phyloP scores from a whole-genome alignment of 2,888 invertebrate species.

The Clunio marinus region DNA sequence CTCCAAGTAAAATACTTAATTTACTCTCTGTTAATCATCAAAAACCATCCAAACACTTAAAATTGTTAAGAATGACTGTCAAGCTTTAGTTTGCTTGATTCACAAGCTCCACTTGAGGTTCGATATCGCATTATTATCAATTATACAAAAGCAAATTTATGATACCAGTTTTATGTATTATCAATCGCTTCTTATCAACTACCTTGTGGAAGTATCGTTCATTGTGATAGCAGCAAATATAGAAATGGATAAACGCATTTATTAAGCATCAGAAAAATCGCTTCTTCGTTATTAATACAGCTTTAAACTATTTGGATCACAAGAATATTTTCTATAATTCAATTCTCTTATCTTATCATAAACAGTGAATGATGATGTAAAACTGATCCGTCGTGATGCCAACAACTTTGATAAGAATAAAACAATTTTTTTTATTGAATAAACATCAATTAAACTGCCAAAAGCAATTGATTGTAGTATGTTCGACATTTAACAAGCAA shows the following conservation, averaged over 20 bases:
- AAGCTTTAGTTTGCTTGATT: background rate
- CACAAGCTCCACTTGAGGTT: conserved; percentile 15
- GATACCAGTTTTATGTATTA: background rate
- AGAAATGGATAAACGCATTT: too few relatives aligned
- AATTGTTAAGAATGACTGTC: conserved; percentile 9
- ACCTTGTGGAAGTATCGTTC: too few relatives aligned
- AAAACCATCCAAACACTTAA: conserved; percentile 21
- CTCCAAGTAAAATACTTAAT: background rate
- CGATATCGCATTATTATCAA: conserved; percentile 12
- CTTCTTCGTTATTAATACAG: too few relatives aligned
- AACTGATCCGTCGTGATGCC: background rate
- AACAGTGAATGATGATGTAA: conserved; percentile 1
- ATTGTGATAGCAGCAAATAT: too few relatives aligned
- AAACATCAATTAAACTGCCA: conserved; percentile 28
- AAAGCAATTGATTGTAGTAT: background rate
- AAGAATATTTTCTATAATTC: too few relatives aligned
- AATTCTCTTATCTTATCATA: background rate
- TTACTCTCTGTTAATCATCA: too few relatives aligned
- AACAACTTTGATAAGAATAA: conserved; percentile 1
- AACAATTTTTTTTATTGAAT: background rate
- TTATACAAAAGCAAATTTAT: conserved; percentile 13
- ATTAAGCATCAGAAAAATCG: too few relatives aligned
- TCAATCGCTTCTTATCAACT: conserved; percentile 17
- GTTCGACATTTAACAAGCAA: conserved; percentile 12
- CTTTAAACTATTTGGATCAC: too few relatives aligned